phyloP scores from a whole-genome alignment of 2,113 vertebrate genomes.

The Epinephelus fuscoguttatus region DNA sequence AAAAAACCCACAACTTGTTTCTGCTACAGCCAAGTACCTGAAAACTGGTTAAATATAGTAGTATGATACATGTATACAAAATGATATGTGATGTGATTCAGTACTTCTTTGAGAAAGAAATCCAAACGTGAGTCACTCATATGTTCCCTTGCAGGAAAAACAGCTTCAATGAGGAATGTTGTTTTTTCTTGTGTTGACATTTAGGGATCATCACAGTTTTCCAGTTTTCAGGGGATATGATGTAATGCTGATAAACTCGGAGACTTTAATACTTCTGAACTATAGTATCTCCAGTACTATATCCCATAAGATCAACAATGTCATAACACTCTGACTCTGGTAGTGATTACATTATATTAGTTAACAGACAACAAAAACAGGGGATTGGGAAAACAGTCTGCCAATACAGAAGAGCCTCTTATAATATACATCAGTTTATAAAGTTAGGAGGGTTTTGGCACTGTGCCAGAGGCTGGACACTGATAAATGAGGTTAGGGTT shows the following conservation, averaged over 20 bases:
- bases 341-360: background rate
- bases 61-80: no score
- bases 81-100: background rate
- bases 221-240: background rate
- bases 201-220: constrained; percentile 18
- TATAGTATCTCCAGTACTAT: background rate
- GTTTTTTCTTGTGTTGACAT: background rate
- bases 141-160: constrained; percentile 27
- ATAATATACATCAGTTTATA: constrained; percentile 19
- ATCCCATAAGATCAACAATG: background rate
- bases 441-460: constrained; percentile 38
- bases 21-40: no score
- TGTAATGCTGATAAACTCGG: background rate
- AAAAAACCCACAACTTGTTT: background rate
- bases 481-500: background rate
- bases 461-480: constrained; percentile 14
- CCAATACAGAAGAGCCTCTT: background rate
- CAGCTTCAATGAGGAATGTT: background rate
- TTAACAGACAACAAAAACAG: background rate
- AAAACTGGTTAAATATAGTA: no score
- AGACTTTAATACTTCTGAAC: background rate
- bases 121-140: background rate
- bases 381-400: background rate
- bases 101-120: background rate
- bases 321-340: background rate